Evolutionary conservation across 2,113 vertebrate species (phyloP), one percentile per base, ranked within the genome.

Genomic region (Macquaria australasica): DNA sequence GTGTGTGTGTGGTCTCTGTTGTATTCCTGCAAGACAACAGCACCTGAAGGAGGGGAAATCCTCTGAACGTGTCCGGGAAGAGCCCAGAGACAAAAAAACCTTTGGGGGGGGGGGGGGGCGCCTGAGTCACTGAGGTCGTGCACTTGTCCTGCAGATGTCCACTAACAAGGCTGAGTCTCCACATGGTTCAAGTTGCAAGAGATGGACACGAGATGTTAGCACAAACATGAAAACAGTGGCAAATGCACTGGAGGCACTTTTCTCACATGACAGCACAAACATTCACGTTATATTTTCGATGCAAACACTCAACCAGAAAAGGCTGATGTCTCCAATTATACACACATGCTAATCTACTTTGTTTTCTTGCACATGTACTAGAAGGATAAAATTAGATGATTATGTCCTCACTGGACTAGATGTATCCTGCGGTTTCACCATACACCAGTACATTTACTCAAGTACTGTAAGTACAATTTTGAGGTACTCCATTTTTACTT

Each of bases 1-100:
- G 31, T 75, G 64, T 63, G 51, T 73, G 58, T 83, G 59, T 53
- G 53, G 50, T 80, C 51, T 80, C 31, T 75, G 14, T 55, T 39
- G 37, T 28, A 3, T 55, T 69, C 28, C 62, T 71, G 69, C 41
- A 64, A 37, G 20, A 74, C 25, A 77, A 1, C 62, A 73, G 70
- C 66, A 63, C 23, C 31, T 77, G 84, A 31, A 69, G 1, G n/a
- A 53, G 28, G 37, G 25, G 70, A 63, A 81, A 72, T 73, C 77
- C 63, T 84, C 51, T 31, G 23, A 83, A 58, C 11, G 1, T 41
- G 18, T 48, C 20, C 28, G 21, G 68, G 64, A 73, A 20, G 28
- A 77, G 18, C 31, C 8, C 25, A n/a, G 16, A 43, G 21, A 21
- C 31, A 53, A 31, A 31, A 43, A 71, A 53, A 25, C 20, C 0